These are phyloP conservation scores for Chloroceryle amazona DNA, from an alignment of 2,797 vertebrate genomes.

Conservation along the genomic window DNA sequence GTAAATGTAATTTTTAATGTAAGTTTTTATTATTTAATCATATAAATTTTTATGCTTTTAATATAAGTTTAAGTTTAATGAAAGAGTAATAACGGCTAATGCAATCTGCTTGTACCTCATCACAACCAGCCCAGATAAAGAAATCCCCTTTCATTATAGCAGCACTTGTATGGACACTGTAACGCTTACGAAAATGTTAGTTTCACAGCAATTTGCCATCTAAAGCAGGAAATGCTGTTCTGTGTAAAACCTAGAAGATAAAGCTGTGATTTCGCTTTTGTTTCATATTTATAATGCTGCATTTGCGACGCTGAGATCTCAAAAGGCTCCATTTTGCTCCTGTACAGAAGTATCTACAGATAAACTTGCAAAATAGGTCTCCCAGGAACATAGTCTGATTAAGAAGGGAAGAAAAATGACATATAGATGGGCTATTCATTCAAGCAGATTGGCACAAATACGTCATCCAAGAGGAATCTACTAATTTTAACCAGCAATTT, in stretches of 20 bases:
- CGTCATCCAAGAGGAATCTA: background rate
- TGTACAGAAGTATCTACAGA: background rate
- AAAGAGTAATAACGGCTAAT: background rate
- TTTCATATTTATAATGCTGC: background rate
- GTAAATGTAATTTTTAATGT: background rate
- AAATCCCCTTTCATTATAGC: background rate
- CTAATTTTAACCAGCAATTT: background rate
- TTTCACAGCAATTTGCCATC: background rate
- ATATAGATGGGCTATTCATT: background rate
- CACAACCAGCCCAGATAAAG: background rate
- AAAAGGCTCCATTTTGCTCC: background rate
- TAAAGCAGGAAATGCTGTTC: background rate
- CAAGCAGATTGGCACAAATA: background rate
- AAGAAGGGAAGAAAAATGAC: background rate
- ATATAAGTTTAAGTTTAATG: background rate
- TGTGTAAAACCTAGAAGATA: background rate
- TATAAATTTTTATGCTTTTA: background rate
- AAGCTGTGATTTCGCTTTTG: conserved; percentile 46
- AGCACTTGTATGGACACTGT: background rate
- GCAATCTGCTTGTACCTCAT: background rate
- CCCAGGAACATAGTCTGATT: background rate
- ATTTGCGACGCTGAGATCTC: background rate
- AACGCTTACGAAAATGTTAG: background rate
- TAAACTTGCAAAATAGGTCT: background rate
- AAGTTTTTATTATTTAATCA: too few species aligned